These are phyloP conservation scores for Icerya purchasi DNA, from an alignment of 2,888 invertebrate genomes.

Conservation along the genomic window DNA sequence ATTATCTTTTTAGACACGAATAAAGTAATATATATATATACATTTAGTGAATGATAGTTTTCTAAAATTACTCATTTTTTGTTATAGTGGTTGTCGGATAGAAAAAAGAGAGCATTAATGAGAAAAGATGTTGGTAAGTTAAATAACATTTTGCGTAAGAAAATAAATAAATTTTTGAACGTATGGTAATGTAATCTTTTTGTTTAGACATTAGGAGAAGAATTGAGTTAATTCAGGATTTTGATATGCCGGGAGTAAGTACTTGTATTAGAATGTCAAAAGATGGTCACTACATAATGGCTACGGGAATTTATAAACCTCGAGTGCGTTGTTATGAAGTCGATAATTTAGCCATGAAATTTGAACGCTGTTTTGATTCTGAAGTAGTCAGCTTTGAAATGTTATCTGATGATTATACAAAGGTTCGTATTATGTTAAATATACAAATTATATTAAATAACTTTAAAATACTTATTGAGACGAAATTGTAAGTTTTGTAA, in stretches of 20 bases:
- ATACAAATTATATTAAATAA: no score
- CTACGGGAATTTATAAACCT: constrained; percentile 90
- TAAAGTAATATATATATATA: not conserved
- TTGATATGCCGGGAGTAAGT: constrained; percentile 94
- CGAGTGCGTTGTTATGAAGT: constrained; percentile 90
- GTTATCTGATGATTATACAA: constrained; percentile 87
- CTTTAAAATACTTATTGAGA: no score
- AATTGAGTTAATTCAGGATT: constrained; percentile 94
- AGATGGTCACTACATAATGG: constrained; percentile 80
- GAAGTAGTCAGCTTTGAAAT: constrained; percentile 86
- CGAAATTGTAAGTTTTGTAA: no score
- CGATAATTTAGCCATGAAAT: constrained; percentile 83
- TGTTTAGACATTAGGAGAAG: constrained; percentile 54
- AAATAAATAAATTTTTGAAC: not conserved
- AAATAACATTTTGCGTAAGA: not conserved
- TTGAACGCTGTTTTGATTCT: constrained; percentile 91
- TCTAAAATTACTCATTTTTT: constrained; percentile 3
- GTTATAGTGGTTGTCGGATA: constrained; percentile 65
- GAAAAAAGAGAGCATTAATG: constrained; percentile 53
- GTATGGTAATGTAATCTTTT: no score
- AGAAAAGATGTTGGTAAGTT: constrained; percentile 56
- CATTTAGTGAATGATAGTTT: constrained; percentile 3
- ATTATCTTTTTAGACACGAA: constrained; percentile 22
- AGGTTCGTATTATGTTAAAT: no score
- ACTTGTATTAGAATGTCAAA: constrained; percentile 60